phyloP scores from a whole-genome alignment of 2,797 vertebrate genomes.

The Adrianichthys oophorus region DNA sequence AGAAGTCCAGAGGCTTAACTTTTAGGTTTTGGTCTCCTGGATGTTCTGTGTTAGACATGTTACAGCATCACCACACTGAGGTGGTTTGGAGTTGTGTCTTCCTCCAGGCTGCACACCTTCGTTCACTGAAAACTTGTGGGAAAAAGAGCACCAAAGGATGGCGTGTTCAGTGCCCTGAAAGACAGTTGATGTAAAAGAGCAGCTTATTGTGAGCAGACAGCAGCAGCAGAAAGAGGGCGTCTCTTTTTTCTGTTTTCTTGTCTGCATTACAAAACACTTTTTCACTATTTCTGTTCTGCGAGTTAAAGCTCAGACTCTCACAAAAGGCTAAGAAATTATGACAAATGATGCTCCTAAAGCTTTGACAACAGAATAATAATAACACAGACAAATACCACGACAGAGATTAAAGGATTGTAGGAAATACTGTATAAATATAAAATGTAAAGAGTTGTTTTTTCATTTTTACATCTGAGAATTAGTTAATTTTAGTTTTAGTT shows the following conservation, averaged over 20 bases:
- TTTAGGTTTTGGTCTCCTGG: no score
- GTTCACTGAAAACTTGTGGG: constrained; percentile 18
- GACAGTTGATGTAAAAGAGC: constrained; percentile 45
- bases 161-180: constrained; percentile 26
- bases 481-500: no score
- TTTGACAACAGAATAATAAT: not conserved
- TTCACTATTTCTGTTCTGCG: constrained; percentile 39
- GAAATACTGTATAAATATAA: not conserved
- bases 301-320: constrained; percentile 7
- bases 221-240: constrained; percentile 26
- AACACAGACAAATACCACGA: not conserved
- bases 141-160: constrained; percentile 13
- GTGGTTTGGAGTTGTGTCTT: constrained; percentile 13
- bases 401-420: not conserved
- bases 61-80: constrained; percentile 14
- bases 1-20: no score
- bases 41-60: not conserved
- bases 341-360: constrained; percentile 5
- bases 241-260: constrained; percentile 3
- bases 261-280: constrained; percentile 35
- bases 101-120: constrained; percentile 12
- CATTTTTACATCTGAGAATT: no score
- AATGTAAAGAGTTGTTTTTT: no score
- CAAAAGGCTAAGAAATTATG: not conserved
- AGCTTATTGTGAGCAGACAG: constrained; percentile 45